Percentiles rank a stretch among this genome's conserved stretches.
Conservation (phyloP, 1,140 invertebrate genomes). For the Polypedilum pembai region DNA sequence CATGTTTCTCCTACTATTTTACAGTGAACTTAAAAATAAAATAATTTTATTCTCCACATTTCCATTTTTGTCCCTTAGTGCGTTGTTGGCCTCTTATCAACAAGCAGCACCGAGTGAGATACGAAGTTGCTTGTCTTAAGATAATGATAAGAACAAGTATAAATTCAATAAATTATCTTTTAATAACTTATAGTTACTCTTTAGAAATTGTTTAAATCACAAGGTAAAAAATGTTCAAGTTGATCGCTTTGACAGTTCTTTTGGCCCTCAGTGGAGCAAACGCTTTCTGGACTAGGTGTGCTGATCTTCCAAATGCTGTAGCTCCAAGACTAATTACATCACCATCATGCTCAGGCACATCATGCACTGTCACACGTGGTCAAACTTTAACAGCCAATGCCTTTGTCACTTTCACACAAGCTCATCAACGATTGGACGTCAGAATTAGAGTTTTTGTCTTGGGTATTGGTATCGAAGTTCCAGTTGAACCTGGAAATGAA, state of each 20-base stretch:
- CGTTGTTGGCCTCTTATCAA: too few species aligned
- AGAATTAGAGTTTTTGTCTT: background rate
- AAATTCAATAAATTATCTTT: too few species aligned
- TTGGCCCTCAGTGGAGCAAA: background rate
- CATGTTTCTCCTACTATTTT: too few species aligned
- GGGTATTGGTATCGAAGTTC: background rate
- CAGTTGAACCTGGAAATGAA: background rate
- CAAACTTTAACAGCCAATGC: background rate
- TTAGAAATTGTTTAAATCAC: background rate
- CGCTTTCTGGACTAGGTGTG: background rate
- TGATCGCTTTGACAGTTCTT: background rate
- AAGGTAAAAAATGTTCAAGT: background rate
- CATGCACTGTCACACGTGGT: background rate
- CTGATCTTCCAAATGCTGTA: background rate
- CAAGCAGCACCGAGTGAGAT: too few species aligned
- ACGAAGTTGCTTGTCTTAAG: too few species aligned
- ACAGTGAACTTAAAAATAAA: too few species aligned
- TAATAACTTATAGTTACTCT: too few species aligned
- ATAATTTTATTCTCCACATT: too few species aligned
- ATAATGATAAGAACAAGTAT: background rate
- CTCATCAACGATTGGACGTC: background rate
- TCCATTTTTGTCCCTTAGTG: too few species aligned
- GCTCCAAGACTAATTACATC: background rate
- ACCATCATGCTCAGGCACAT: background rate
- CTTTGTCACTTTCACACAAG: background rate